Conservation (phyloP, 2,113 vertebrate species). For the Tauraco erythrolophus region DNA sequence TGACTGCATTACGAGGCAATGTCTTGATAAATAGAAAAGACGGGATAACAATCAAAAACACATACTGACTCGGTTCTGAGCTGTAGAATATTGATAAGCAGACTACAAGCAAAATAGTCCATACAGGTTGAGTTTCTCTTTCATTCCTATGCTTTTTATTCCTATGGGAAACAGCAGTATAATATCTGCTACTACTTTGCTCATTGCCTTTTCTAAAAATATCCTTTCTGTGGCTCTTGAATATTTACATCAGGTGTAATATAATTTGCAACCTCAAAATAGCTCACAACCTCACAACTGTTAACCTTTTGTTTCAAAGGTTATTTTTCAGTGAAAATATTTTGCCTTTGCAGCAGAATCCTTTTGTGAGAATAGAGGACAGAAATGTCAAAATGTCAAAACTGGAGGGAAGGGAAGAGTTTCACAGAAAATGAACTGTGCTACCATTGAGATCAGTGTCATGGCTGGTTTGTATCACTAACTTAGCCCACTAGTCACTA, state of each 20-base stretch:
- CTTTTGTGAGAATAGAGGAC: background rate
- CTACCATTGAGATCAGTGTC: background rate
- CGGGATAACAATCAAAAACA: background rate
- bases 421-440: background rate
- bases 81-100: background rate
- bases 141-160: background rate
- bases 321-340: background rate
- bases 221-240: background rate
- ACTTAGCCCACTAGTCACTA: background rate
- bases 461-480: background rate
- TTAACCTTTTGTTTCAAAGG: background rate
- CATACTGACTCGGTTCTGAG: background rate
- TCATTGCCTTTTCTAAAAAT: background rate
- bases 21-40: background rate
- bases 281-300: background rate
- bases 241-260: background rate
- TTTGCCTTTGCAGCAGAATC: background rate
- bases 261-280: background rate
- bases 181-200: background rate
- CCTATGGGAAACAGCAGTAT: background rate
- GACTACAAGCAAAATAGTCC: background rate
- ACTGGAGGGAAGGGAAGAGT: background rate
- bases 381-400: background rate
- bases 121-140: background rate
- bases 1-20: background rate